A percentile compares a stretch with the other conserved stretches of the same genome.
Evolutionary conservation across 1,140 invertebrate genomes (phyloP).

Genomic region (Lepidurus couesii): DNA sequence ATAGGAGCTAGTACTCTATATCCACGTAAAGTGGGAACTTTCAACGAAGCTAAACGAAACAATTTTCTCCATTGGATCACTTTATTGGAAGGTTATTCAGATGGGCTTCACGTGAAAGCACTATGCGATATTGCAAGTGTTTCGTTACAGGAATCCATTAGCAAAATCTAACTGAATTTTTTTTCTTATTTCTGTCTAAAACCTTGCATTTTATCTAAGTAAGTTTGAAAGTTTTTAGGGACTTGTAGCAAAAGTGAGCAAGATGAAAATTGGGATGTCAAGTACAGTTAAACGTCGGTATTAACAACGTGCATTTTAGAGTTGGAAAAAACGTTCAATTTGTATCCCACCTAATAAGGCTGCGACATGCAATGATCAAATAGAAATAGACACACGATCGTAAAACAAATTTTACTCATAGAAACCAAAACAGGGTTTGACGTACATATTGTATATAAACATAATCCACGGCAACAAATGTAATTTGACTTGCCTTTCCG

Average conservation of each 20-base stretch:
- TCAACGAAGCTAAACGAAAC: not conserved
- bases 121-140: not conserved
- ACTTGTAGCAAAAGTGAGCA: not conserved
- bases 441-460: no score
- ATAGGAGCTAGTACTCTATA: not conserved
- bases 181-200: not conserved
- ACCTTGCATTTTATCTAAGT: not conserved
- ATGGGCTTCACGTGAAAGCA: not conserved
- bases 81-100: not conserved
- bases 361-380: no score
- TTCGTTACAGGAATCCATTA: not conserved
- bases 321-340: no score
- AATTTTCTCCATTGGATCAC: not conserved
- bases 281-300: no score
- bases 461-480: no score
- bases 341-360: no score
- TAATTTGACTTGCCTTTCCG: no score
- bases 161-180: not conserved
- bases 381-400: no score
- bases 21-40: not conserved
- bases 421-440: no score
- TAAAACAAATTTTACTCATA: no score
- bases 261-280: not conserved
- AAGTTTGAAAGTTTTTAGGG: not conserved
- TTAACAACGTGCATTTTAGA: no score